Base-by-base conservation (phyloP, 2,113 vertebrate genomes). In the Hydrolagus affinis region DNA sequence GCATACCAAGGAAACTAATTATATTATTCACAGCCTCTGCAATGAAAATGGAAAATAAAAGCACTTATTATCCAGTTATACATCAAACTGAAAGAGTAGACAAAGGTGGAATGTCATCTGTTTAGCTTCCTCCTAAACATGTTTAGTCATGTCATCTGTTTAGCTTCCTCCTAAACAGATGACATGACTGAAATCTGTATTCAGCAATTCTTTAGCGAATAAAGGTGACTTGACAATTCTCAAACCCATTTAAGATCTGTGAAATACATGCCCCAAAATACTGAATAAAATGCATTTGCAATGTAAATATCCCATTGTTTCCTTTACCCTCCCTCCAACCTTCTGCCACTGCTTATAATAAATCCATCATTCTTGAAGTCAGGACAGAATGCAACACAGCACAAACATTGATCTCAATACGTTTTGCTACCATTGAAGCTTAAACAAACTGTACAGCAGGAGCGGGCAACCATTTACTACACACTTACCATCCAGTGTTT, bases 1-100 rank as follows among this genome's bases (percentile, higher is more conserved):
- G 98, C 98, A 99, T 97, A 88, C 97, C 97, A 89, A 99, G 91
- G 92, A 98, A 99, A 86, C 92, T 95, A 90, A 98, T 90, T 89
- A 99, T 99, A 91, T 98, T 98, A 86, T 90, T 93, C 78, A 99
- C 96, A 0, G 98, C 97, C 91, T 99, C 98, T 99, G 93, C 88
- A 87, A 86, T 70, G 44, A 28, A 86, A 78, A 86, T 87, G 86
- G 11, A 87, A 0, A 74, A 85, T n/a, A n/a, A 59, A 66, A 86
- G 0, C 87, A 64, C 17, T 60, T 23, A 44, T 0, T 19, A 10
- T 19, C 3, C 73, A 28, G 28, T 75, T 17, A 25, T 59, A 25
- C 60, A 64, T 21, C n/a, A 3, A 70, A 56, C 17, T 15, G 14
- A 69, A 17, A 12, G 1, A 85, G 4, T 70, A 28, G 23, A 30